Evolutionary conservation across 2,888 invertebrate genomes (phyloP).

Genomic region (Zelleria hepariella): DNA sequence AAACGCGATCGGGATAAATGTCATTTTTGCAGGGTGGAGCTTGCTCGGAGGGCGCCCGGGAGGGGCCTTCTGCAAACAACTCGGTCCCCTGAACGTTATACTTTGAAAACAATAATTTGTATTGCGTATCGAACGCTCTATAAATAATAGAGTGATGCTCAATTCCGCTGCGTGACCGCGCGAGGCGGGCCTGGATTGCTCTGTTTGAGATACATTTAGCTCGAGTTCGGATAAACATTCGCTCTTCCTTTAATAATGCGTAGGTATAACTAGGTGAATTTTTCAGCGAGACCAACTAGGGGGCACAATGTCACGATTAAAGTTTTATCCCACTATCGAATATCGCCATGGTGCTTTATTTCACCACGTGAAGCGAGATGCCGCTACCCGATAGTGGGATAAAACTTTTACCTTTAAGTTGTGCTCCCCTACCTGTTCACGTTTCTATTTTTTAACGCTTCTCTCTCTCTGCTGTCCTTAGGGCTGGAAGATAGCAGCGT

Average conservation of each 20-base stretch:
- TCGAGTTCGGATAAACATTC: background rate
- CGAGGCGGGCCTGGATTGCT: conserved; percentile 22
- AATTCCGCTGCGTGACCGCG: conserved; percentile 40
- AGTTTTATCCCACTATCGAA: too few species aligned
- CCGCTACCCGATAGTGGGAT: too few species aligned
- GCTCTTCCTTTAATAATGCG: background rate
- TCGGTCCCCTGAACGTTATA: conserved; percentile 70
- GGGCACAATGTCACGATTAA: too few species aligned
- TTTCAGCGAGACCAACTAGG: too few species aligned
- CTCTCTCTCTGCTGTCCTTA: too few species aligned
- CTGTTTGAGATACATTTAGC: conserved; percentile 11
- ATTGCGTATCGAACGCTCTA: conserved; percentile 72
- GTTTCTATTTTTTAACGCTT: too few species aligned
- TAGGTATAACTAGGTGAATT: too few species aligned
- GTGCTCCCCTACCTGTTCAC: too few species aligned
- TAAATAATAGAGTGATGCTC: conserved; percentile 72
- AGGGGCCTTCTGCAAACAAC: conserved; percentile 67
- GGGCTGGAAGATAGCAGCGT: too few species aligned
- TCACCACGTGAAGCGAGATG: too few species aligned
- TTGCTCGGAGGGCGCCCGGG: conserved; percentile 33
- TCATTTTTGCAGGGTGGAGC: conserved; percentile 33
- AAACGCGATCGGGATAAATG: conserved; percentile 36
- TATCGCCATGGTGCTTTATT: too few species aligned
- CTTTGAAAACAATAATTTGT: conserved; percentile 74
- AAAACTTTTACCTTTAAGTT: too few species aligned